phyloP scores from a whole-genome alignment of 2,113 vertebrate species.

The Neolamprologus falcicula region DNA sequence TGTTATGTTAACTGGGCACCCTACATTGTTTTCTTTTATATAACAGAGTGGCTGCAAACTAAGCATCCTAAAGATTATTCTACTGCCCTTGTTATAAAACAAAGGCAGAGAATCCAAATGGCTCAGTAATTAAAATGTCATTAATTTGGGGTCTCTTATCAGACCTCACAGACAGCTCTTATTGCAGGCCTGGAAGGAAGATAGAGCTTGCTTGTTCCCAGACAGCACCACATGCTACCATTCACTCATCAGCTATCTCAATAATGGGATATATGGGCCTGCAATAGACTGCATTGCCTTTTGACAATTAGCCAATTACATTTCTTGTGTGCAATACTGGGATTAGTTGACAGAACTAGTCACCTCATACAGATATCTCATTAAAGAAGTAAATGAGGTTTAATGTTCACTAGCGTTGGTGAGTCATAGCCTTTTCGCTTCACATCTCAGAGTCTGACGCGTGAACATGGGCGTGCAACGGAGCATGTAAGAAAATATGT shows the following conservation, averaged over 20 bases:
- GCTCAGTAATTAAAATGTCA: conserved; percentile 64
- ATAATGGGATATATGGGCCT: conserved; percentile 37
- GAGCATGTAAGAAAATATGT: background rate
- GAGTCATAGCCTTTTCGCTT: conserved; percentile 15
- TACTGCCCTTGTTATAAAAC: conserved; percentile 40
- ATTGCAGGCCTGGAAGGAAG: conserved; percentile 44
- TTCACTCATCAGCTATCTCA: conserved; percentile 37
- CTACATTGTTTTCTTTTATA: conserved; percentile 16
- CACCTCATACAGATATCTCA: conserved; percentile 44
- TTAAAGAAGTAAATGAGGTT: conserved; percentile 61
- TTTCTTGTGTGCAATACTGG: conserved; percentile 38
- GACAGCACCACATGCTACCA: conserved; percentile 9
- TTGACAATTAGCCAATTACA: conserved; percentile 61
- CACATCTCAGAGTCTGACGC: background rate
- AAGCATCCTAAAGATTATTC: conserved; percentile 35
- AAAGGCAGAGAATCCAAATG: conserved; percentile 50
- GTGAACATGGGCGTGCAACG: background rate
- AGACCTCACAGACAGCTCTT: conserved; percentile 54
- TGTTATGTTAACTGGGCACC: background rate
- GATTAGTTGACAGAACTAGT: conserved; percentile 33
- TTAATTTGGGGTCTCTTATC: conserved; percentile 62
- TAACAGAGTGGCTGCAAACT: background rate
- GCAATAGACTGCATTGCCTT: conserved; percentile 1
- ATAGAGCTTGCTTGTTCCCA: conserved; percentile 12
- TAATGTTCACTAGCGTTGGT: conserved; percentile 36